A percentile compares a stretch with the other conserved stretches of the same genome.
Conservation (phyloP, 2,797 vertebrate genomes). For the Microctenopoma stevenorrisi region DNA sequence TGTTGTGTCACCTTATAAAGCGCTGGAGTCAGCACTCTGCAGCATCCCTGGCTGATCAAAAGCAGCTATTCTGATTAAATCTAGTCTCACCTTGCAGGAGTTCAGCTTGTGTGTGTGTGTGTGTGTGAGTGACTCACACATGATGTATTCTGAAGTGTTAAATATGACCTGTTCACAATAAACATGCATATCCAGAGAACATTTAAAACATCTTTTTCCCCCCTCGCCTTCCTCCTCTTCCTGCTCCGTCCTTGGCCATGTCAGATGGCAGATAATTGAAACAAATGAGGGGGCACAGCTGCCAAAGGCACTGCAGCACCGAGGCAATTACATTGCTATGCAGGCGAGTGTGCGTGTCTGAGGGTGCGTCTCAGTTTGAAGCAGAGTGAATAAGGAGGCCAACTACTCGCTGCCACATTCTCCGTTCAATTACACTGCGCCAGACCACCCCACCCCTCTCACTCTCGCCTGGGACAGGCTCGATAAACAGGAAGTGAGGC, state of each 20-base stretch:
- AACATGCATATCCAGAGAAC: neutral
- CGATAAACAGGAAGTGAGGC: slow-evolving; percentile 79
- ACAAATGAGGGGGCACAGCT: slow-evolving; percentile 59
- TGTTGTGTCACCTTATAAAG: slow-evolving; percentile 34
- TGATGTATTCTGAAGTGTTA: slow-evolving; percentile 24
- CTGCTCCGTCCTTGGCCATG: slow-evolving; percentile 22
- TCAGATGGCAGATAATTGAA: slow-evolving; percentile 63
- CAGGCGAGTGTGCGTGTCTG: slow-evolving; percentile 13
- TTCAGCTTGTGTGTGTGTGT: neutral
- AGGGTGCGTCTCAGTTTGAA: slow-evolving; percentile 5
- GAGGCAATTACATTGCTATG: slow-evolving; percentile 56
- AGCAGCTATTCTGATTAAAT: slow-evolving; percentile 38
- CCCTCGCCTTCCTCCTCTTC: neutral
- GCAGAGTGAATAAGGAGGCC: slow-evolving; percentile 2
- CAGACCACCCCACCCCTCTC: slow-evolving; percentile 49
- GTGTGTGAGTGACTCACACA: neutral
- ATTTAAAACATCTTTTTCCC: neutral
- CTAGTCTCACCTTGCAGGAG: slow-evolving; percentile 12
- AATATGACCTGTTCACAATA: slow-evolving; percentile 7
- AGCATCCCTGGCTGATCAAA: slow-evolving; percentile 32
- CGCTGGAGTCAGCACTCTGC: slow-evolving; percentile 57
- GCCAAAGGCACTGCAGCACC: slow-evolving; percentile 61
- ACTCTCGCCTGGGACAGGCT: slow-evolving; percentile 58
- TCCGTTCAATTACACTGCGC: slow-evolving; percentile 48
- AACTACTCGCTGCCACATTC: slow-evolving; percentile 45